Conservation (phyloP, 1,140 invertebrate species). For the Microplitis mediator region DNA sequence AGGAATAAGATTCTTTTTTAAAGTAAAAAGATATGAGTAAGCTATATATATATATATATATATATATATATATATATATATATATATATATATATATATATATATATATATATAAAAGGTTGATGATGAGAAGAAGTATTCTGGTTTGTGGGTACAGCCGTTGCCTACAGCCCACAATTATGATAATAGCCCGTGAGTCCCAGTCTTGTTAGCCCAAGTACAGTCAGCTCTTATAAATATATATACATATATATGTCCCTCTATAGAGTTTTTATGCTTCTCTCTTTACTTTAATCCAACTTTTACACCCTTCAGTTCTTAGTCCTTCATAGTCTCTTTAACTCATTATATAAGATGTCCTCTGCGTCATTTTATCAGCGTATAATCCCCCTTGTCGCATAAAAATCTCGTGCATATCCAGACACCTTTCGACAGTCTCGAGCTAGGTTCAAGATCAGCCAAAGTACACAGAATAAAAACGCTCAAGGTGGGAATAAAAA, state of each 20-base stretch:
- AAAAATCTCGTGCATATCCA: no score
- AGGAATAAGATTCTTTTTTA: constrained; percentile 37
- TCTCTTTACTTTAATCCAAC: neutral
- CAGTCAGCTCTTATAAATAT: constrained; percentile 55
- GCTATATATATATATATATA: no score
- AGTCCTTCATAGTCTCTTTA: neutral
- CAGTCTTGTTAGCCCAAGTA: constrained; percentile 59
- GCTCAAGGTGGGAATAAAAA: no score
- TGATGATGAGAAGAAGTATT: constrained; percentile 59
- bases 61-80: no score
- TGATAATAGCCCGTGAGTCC: constrained; percentile 58
- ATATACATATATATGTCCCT: constrained; percentile 25
- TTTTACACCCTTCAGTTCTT: neutral
- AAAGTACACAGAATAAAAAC: no score
- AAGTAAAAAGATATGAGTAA: constrained; percentile 38
- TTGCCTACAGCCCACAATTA: constrained; percentile 62
- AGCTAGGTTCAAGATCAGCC: no score
- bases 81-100: no score
- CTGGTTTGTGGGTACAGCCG: constrained; percentile 62
- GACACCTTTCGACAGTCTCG: no score
- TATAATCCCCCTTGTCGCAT: no score
- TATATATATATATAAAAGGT: constrained; percentile 30
- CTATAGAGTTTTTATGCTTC: neutral
- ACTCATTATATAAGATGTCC: no score
- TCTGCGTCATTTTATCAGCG: no score